Conservation (phyloP, 2,797 vertebrate genomes). For the Scyliorhinus canicula region DNA sequence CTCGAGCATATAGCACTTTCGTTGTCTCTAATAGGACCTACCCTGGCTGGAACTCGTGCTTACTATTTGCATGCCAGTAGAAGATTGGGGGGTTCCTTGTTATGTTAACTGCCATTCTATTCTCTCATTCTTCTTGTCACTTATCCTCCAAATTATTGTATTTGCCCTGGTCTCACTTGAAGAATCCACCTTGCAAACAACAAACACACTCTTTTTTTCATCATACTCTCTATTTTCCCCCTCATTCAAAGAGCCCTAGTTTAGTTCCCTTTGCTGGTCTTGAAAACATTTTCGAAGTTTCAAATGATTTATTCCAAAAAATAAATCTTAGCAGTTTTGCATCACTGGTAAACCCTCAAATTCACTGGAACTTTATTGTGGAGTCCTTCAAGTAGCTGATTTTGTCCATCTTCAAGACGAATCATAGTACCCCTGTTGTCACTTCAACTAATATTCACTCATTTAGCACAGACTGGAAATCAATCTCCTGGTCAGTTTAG, state of each 20-base stretch:
- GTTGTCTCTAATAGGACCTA: neutral
- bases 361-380: too few relatives aligned
- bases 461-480: conserved; percentile 8
- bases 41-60: neutral
- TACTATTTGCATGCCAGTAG: neutral
- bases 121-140: neutral
- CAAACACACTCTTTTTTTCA: neutral
- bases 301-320: neutral
- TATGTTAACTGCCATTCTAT: neutral
- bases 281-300: neutral
- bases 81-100: neutral
- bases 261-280: neutral
- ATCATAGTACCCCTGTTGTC: neutral
- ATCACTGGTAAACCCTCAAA: neutral
- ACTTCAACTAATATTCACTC: neutral
- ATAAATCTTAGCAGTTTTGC: neutral
- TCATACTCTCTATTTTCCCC: neutral
- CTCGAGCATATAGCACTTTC: neutral
- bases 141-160: neutral
- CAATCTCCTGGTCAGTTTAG: neutral
- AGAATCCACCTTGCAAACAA: neutral
- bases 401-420: neutral
- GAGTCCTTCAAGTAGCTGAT: neutral
- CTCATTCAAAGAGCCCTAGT: neutral
- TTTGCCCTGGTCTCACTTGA: neutral